Evolutionary conservation across 2,797 vertebrate genomes (phyloP), one percentile per base, ranked within the genome.

Genomic region (Neosilurus hyrtlii): DNA sequence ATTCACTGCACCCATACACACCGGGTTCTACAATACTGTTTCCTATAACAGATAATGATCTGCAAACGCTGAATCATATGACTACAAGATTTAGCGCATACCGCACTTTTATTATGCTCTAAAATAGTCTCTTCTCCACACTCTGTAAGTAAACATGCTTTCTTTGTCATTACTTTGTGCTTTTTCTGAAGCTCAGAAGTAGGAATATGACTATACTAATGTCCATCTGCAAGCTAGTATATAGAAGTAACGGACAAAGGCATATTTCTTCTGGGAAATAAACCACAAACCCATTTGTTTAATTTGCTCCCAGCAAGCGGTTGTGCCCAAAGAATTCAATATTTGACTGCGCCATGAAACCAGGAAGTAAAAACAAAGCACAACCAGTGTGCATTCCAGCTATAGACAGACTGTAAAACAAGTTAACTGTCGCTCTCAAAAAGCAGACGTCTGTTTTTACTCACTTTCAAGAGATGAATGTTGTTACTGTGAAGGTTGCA

Each of bases 241-340:
- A 16, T 73, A 73, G 24, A 15, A 73, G 51, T 30, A 73, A 73
- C 30, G 51, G 24, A 73, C 71, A 73, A 73, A 73, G 71, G 71
- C 24, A 73, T 56, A 73, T 73, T 73, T 26, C 71, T 56, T 73
- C 51, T 30, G 51, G 24, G 71, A 73, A 73, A 73, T 18, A 72
- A 72, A 72, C 49, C 70, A 54, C 70, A 54, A 54, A 26, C 49
- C 49, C 12, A 72, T 72, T 72, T 72, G 70, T 52, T 52, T 72
- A 72, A 52, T 52, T 72, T 54, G n/a, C n/a, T 54, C 49, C 70
- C n/a, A 16, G 70, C 49, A 54, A 72, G 49, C 15, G 22, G 49
- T 22, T 71, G 12, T 51, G 43, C 6, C 2, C 49, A 71, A 71
- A 71, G 22, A 71, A 71, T 71, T 14, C 51, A 52, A 54, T 52